Percentiles rank a stretch among this genome's conserved stretches.
phyloP scores from a whole-genome alignment of 1,140 invertebrate genomes.

The Drosophila malerkotliana region DNA sequence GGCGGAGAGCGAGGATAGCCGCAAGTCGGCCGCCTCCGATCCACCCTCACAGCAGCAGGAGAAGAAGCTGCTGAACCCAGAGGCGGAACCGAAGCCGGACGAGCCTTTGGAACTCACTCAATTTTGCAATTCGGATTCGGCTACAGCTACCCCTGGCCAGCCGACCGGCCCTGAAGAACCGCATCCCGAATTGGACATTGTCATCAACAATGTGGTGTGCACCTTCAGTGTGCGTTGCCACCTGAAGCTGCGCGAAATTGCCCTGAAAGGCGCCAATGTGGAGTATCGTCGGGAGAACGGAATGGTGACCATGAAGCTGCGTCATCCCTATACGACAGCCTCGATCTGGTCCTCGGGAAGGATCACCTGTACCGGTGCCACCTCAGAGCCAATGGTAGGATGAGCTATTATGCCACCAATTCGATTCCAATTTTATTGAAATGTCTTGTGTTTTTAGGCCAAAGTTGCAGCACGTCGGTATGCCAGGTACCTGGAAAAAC shows the following conservation, averaged over 20 bases:
- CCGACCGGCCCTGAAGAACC: slow-evolving; percentile 84
- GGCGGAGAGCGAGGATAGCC: slow-evolving; percentile 6
- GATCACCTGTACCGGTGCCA: slow-evolving; percentile 97
- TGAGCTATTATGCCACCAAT: background rate
- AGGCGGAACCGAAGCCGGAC: background rate
- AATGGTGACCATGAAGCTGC: slow-evolving; percentile 98
- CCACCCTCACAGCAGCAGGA: background rate
- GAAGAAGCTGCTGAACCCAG: background rate
- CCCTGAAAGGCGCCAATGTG: slow-evolving; percentile 96
- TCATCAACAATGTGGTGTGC: slow-evolving; percentile 99
- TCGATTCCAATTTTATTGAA: background rate
- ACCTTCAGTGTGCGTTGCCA: slow-evolving; percentile 99
- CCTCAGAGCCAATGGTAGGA: slow-evolving; percentile 91
- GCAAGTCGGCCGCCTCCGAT: background rate
- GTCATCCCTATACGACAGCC: slow-evolving; percentile 96
- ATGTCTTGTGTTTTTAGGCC: slow-evolving; percentile 84
- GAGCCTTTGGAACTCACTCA: slow-evolving; percentile 11
- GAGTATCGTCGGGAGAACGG: slow-evolving; percentile 98
- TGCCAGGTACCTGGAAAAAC: slow-evolving; percentile 95
- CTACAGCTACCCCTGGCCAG: no score
- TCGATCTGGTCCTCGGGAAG: slow-evolving; percentile 99
- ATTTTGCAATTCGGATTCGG: background rate
- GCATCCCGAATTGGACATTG: slow-evolving; percentile 91
- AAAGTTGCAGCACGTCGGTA: slow-evolving; percentile 95
- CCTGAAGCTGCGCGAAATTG: slow-evolving; percentile 97